These are phyloP conservation scores for Scomber colias DNA, from an alignment of 2,113 vertebrate genomes.

Conservation along the genomic window DNA sequence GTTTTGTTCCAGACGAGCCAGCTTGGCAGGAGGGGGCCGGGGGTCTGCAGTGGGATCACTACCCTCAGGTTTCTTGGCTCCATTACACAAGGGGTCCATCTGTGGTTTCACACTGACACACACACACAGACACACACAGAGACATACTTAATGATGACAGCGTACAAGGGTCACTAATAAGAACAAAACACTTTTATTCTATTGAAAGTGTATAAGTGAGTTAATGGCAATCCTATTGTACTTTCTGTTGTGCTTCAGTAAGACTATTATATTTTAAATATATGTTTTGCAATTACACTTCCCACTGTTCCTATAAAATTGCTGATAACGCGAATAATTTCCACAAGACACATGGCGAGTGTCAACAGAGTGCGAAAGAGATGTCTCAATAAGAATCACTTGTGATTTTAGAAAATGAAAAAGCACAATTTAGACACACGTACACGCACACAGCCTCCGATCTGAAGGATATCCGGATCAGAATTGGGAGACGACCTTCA, in stretches of 20 bases:
- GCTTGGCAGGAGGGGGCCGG: slow-evolving; percentile 93
- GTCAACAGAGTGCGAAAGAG: not conserved
- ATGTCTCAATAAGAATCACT: not conserved
- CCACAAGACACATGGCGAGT: not conserved
- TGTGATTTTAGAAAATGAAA: not conserved
- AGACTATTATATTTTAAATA: not conserved
- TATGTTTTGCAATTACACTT: slow-evolving; percentile 17
- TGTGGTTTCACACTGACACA: slow-evolving; percentile 65
- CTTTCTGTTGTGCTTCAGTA: not conserved
- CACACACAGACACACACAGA: slow-evolving; percentile 38
- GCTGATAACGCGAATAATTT: not conserved
- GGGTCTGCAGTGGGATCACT: slow-evolving; percentile 90
- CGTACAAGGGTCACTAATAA: not conserved
- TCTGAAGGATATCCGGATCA: slow-evolving; percentile 39
- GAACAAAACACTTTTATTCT: not conserved
- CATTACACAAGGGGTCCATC: slow-evolving; percentile 96
- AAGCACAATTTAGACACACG: not conserved
- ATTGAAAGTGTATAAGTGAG: not conserved
- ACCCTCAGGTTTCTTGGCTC: slow-evolving; percentile 93
- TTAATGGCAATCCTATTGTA: not conserved
- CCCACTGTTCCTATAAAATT: not conserved
- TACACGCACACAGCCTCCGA: slow-evolving; percentile 6
- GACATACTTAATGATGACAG: slow-evolving; percentile 9
- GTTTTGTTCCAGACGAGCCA: slow-evolving; percentile 94
- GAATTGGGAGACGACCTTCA: slow-evolving; percentile 69